These are phyloP conservation scores for Lanius ludovicianus DNA, from an alignment of 2,113 vertebrate species.

Conservation along the genomic window DNA sequence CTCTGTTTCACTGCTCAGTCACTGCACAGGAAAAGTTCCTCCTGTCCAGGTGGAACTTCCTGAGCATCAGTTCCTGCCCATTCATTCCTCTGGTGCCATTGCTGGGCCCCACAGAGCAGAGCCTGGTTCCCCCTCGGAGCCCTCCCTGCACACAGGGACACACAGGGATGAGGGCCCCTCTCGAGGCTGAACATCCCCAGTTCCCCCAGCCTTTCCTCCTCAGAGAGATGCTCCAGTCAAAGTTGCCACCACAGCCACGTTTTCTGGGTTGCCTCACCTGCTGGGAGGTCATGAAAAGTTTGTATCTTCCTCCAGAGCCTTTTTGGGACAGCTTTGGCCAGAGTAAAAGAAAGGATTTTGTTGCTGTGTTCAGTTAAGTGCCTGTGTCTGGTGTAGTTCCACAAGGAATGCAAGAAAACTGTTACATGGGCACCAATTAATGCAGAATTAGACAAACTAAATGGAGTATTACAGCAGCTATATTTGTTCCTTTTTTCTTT, in stretches of 20 bases:
- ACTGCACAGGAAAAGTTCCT: not conserved
- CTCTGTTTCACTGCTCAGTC: not conserved
- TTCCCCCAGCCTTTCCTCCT: not conserved
- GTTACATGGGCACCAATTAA: not conserved
- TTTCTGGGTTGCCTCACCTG: not conserved
- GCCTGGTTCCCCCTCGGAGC: not conserved
- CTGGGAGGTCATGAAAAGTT: not conserved
- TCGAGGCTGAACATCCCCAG: rapidly evolving
- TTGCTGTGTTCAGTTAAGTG: not conserved
- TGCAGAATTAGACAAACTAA: not conserved
- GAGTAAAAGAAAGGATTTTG: not conserved
- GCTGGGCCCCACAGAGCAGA: not conserved
- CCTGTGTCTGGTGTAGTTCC: not conserved
- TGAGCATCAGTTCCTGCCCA: not conserved
- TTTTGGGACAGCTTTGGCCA: not conserved
- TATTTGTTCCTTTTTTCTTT: not conserved
- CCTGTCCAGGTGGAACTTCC: not conserved
- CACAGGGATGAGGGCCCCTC: not conserved
- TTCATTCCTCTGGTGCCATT: not conserved
- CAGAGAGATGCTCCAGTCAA: not conserved
- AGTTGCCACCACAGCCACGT: not conserved
- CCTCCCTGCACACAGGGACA: not conserved
- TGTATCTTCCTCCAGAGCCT: not conserved
- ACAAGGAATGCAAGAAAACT: not conserved
- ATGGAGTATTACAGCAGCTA: not conserved